phyloP scores from a whole-genome alignment of 1,140 invertebrate species.

The Papilio xuthus region DNA sequence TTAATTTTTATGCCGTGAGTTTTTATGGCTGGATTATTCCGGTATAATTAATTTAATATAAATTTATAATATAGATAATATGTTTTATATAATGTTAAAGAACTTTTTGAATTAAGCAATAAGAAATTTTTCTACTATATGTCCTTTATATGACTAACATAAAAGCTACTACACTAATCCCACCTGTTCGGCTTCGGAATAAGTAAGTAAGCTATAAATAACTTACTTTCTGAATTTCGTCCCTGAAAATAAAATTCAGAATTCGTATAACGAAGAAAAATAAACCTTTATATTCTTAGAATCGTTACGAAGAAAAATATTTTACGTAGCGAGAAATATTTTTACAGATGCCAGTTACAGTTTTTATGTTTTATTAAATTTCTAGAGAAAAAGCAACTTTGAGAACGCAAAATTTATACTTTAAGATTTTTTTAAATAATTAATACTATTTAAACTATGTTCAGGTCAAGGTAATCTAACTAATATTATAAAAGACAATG shows the following conservation, averaged over 20 bases:
- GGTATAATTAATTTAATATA: no score
- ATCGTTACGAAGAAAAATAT: not conserved
- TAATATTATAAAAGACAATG: no score
- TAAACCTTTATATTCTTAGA: constrained; percentile 14
- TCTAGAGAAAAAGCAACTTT: not conserved
- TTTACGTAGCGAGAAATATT: constrained; percentile 1
- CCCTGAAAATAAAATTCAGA: not conserved
- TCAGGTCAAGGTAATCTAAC: no score
- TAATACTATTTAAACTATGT: no score
- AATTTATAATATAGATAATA: no score
- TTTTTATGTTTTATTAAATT: not conserved
- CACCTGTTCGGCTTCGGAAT: constrained; percentile 3
- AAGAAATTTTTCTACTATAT: no score
- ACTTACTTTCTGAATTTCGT: not conserved
- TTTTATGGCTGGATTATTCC: not conserved
- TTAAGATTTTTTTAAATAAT: not conserved
- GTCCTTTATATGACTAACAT: not conserved
- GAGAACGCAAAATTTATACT: not conserved
- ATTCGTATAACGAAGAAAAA: constrained; percentile 9
- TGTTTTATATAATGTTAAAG: no score
- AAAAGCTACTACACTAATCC: not conserved
- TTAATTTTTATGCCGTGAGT: not conserved
- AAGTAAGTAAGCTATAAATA: constrained; percentile 13
- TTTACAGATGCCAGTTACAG: not conserved
- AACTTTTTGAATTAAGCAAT: no score